phyloP scores from a whole-genome alignment of 2,113 vertebrate genomes.

The Vulpes ferrilata region DNA sequence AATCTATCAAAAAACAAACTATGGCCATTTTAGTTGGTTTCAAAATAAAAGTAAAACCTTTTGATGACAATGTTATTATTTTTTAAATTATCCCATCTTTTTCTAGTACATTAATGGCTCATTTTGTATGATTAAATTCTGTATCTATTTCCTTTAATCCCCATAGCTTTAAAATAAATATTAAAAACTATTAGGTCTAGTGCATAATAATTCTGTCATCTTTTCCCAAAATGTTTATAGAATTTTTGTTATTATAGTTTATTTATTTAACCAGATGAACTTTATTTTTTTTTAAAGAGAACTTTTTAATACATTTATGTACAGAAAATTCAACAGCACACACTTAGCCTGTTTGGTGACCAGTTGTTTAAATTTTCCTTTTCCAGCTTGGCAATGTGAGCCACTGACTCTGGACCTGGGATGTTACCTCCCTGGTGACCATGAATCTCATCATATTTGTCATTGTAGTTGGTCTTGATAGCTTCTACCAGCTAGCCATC shows the following conservation, averaged over 20 bases:
- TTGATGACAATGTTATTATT: neutral
- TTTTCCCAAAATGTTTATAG: neutral
- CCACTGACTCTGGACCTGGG: neutral
- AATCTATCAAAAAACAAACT: neutral
- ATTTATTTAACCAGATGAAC: neutral
- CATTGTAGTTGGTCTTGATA: neutral
- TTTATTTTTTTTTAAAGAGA: neutral
- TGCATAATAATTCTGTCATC: neutral
- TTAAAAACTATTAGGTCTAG: neutral
- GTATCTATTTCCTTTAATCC: neutral
- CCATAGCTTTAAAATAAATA: neutral
- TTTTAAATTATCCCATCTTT: neutral
- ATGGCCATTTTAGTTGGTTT: neutral
- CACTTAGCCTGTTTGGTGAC: neutral
- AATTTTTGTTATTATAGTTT: neutral
- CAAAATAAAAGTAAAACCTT: neutral
- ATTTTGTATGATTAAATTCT: neutral
- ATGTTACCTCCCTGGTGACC: neutral
- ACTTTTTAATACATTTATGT: neutral
- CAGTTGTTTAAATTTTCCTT: neutral
- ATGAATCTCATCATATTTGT: neutral
- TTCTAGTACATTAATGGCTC: neutral
- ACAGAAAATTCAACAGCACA: neutral
- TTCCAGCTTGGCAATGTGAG: neutral
- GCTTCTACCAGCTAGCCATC: neutral